These are phyloP conservation scores for Philaethria dido DNA, from an alignment of 2,888 invertebrate species.

Conservation along the genomic window DNA sequence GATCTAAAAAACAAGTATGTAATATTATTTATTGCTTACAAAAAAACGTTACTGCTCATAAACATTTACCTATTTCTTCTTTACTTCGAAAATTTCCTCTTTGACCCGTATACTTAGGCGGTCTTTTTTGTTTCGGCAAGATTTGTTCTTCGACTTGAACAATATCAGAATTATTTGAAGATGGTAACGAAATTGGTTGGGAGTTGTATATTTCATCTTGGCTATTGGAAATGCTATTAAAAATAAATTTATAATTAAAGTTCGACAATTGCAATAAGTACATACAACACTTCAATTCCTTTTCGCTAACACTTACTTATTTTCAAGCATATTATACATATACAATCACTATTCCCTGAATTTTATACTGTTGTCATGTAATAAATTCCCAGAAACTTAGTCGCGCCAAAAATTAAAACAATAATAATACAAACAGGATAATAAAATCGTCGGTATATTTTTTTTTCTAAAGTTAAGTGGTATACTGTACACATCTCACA, in stretches of 20 bases:
- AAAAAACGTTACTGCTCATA: no score
- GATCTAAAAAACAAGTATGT: slow-evolving; percentile 61
- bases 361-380: no score
- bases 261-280: background rate
- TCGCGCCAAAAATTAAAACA: slow-evolving; percentile 19
- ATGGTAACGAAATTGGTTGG: slow-evolving; percentile 68
- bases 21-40: background rate
- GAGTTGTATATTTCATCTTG: slow-evolving; percentile 64
- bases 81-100: slow-evolving; percentile 66
- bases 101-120: slow-evolving; percentile 66
- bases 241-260: background rate
- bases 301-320: slow-evolving; percentile 6
- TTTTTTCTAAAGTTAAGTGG: no score
- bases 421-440: no score
- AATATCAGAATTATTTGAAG: slow-evolving; percentile 45
- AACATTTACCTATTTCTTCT: slow-evolving; percentile 69
- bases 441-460: no score
- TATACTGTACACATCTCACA: background rate
- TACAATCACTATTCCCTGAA: no score
- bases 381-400: background rate
- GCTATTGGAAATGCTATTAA: background rate
- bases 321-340: slow-evolving; percentile 7
- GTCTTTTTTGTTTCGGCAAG: slow-evolving; percentile 47
- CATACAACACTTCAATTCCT: background rate
- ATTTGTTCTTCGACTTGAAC: slow-evolving; percentile 14